Conservation (phyloP, 2,888 invertebrate species). For the Caenorhabditis angaria region DNA sequence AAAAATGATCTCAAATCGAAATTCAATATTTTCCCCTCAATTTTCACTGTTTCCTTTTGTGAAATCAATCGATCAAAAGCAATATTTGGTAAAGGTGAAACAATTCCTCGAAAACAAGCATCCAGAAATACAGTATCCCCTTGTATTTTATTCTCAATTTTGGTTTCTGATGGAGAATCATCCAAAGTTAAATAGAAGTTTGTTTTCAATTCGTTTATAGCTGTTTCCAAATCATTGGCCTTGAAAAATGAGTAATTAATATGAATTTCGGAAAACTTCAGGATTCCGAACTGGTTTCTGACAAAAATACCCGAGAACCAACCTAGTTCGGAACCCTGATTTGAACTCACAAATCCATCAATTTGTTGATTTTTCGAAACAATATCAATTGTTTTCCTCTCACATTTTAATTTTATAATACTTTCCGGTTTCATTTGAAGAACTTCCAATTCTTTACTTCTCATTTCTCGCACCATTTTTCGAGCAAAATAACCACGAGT, state of each 20-base stretch:
- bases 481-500: slow-evolving; percentile 62
- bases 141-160: not conserved
- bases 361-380: slow-evolving; percentile 19
- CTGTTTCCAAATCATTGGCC: slow-evolving; percentile 13
- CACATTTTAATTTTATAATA: slow-evolving; percentile 28
- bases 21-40: slow-evolving; percentile 18
- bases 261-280: no score
- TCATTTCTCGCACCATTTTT: slow-evolving; percentile 52
- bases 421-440: slow-evolving; percentile 49
- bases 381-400: not conserved
- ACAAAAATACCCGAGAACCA: no score
- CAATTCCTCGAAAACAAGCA: slow-evolving; percentile 38
- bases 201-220: slow-evolving; percentile 15
- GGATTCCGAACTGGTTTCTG: slow-evolving; percentile 3
- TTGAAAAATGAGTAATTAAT: no score
- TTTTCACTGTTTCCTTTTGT: slow-evolving; percentile 15
- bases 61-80: slow-evolving; percentile 24
- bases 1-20: slow-evolving; percentile 39
- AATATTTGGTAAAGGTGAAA: slow-evolving; percentile 21
- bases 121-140: slow-evolving; percentile 27
- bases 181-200: slow-evolving; percentile 23
- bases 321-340: no score
- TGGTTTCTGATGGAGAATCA: not conserved
- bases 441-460: slow-evolving; percentile 47
- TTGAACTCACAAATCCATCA: slow-evolving; percentile 24